phyloP scores from a whole-genome alignment of 1,140 invertebrate genomes.

The Drosophila sp. region DNA sequence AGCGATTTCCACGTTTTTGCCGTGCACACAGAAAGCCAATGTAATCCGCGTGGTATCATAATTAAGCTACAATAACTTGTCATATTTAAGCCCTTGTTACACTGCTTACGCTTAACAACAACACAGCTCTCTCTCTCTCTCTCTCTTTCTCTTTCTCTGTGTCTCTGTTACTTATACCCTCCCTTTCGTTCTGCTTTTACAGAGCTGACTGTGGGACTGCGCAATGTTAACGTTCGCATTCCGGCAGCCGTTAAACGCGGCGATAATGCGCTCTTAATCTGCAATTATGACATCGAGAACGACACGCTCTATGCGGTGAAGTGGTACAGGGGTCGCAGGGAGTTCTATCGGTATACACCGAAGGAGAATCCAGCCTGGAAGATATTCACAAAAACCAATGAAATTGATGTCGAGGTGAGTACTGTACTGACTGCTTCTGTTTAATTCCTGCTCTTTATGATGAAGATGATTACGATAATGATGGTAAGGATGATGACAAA shows the following conservation, averaged over 20 bases:
- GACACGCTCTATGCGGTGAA: conserved; percentile 93
- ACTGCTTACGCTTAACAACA: conserved; percentile 31
- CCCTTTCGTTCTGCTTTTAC: conserved; percentile 23
- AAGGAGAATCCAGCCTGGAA: conserved; percentile 88
- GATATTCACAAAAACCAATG: conserved; percentile 88
- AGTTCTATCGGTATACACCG: conserved; percentile 90
- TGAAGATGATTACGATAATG: no score
- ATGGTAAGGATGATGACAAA: no score
- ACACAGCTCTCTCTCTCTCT: not conserved
- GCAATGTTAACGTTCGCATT: conserved; percentile 88
- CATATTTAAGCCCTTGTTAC: conserved; percentile 67
- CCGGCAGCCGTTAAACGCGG: conserved; percentile 89
- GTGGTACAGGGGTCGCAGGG: conserved; percentile 90
- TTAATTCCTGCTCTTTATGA: not conserved
- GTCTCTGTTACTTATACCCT: not conserved
- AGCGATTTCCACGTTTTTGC: conserved; percentile 2
- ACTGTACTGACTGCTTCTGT: conserved; percentile 23
- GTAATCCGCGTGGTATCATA: conserved; percentile 74
- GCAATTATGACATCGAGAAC: conserved; percentile 91
- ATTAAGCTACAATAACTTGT: conserved; percentile 82
- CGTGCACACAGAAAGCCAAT: conserved; percentile 46
- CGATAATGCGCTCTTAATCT: conserved; percentile 89
- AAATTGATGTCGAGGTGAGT: conserved; percentile 89
- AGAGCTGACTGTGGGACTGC: conserved; percentile 73
- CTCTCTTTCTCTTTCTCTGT: not conserved